Conservation (phyloP, 2,113 vertebrate genomes). For the Syngnathoides biaculeatus region DNA sequence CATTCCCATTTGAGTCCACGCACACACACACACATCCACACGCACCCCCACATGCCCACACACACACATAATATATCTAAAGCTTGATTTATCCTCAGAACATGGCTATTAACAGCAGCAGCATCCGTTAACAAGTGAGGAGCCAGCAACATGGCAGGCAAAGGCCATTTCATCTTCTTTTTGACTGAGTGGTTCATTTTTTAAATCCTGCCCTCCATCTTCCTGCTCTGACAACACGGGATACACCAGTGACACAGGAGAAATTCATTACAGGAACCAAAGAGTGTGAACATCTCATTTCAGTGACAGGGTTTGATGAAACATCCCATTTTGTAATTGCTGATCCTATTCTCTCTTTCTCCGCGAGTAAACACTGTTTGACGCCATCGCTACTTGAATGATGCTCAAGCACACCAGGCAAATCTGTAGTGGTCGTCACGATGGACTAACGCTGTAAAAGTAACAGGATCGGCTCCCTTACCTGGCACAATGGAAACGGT, state of each 20-base stretch:
- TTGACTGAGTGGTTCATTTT: constrained; percentile 51
- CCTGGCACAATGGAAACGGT: constrained; percentile 95
- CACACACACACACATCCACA: neutral
- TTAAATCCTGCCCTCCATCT: constrained; percentile 21
- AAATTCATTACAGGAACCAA: constrained; percentile 49
- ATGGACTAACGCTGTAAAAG: neutral
- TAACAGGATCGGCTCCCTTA: constrained; percentile 64
- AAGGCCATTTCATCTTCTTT: constrained; percentile 61
- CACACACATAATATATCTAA: constrained; percentile 28
- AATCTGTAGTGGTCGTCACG: neutral
- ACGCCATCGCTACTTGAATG: neutral
- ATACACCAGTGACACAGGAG: constrained; percentile 28
- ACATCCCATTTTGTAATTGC: constrained; percentile 2
- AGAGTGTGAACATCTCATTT: constrained; percentile 10
- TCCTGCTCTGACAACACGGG: constrained; percentile 39
- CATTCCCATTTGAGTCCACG: constrained; percentile 8
- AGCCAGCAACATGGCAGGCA: constrained; percentile 41
- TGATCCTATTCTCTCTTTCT: neutral
- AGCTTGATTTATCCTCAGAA: constrained; percentile 53
- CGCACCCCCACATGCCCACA: constrained; percentile 18
- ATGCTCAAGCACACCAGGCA: neutral
- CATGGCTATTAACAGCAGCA: constrained; percentile 43
- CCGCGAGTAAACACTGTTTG: neutral
- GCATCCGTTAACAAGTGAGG: constrained; percentile 43
- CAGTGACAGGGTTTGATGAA: constrained; percentile 1